These are phyloP conservation scores for Catagonus wagneri DNA, from an alignment of 2,113 vertebrate species.

Conservation along the genomic window DNA sequence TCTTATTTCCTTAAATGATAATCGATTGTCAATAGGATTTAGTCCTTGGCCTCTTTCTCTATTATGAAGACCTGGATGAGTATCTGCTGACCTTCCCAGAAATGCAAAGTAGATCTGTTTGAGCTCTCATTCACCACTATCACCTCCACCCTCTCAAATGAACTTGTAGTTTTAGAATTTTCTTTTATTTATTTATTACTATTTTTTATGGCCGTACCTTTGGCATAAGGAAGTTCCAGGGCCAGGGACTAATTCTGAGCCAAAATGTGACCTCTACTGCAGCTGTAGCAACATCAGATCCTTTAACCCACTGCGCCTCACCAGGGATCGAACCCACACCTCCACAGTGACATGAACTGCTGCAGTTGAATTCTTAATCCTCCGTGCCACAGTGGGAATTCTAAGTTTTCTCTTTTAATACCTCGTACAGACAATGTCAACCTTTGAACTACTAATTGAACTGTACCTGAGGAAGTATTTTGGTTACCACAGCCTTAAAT, in stretches of 20 bases:
- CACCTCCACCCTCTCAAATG: neutral
- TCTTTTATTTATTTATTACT: neutral
- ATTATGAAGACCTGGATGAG: neutral
- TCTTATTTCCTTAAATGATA: neutral
- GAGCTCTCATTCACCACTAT: neutral
- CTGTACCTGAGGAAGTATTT: neutral
- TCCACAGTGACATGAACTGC: too few species aligned
- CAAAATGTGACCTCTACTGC: too few species aligned
- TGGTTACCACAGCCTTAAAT: neutral
- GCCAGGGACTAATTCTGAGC: too few species aligned
- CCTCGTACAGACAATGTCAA: accelerated
- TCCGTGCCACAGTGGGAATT: too few species aligned
- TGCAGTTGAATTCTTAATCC: too few species aligned
- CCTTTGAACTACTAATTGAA: neutral
- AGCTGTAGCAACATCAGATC: too few species aligned
- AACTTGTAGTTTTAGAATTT: neutral
- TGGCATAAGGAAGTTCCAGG: too few species aligned
- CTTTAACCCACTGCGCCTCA: too few species aligned
- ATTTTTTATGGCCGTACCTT: too few species aligned
- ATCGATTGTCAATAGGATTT: neutral
- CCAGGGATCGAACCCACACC: too few species aligned
- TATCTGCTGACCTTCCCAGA: neutral
- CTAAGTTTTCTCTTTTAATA: neutral
- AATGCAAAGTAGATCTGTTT: neutral
- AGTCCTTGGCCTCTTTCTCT: neutral